Percentiles rank a stretch among this genome's conserved stretches.
These are phyloP conservation scores for Asarcornis scutulata DNA, from an alignment of 2,113 vertebrate species.

Conservation along the genomic window DNA sequence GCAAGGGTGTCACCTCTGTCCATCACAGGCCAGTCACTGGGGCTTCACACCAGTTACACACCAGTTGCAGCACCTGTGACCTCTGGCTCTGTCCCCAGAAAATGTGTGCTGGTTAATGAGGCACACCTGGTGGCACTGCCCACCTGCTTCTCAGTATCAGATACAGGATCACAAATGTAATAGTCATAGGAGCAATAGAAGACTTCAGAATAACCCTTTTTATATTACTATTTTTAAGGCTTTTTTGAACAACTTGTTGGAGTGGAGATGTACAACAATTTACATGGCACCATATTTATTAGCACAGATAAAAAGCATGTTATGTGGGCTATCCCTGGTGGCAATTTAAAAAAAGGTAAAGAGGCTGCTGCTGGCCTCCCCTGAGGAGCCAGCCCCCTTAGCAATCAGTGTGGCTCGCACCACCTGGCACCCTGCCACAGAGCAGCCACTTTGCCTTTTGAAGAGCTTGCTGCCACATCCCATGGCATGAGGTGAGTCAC, in stretches of 20 bases:
- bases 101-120: rapidly evolving
- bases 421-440: neutral
- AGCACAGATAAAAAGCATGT: rapidly evolving
- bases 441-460: rapidly evolving
- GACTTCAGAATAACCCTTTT: neutral
- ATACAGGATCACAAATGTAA: neutral
- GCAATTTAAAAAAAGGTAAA: rapidly evolving
- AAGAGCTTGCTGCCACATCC: rapidly evolving
- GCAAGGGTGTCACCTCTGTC: rapidly evolving
- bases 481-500: neutral
- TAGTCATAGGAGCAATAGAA: neutral
- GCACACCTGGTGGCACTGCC: neutral
- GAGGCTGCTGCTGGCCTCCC: neutral
- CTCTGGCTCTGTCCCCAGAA: neutral
- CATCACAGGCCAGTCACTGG: neutral
- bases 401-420: neutral
- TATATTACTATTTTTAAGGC: neutral
- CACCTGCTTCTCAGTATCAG: neutral
- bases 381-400: neutral
- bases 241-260: neutral
- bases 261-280: neutral
- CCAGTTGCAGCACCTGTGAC: neutral
- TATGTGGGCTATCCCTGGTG: neutral
- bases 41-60: neutral
- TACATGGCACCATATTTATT: rapidly evolving